phyloP scores from a whole-genome alignment of 2,113 vertebrate genomes.

The Pipa parva region DNA sequence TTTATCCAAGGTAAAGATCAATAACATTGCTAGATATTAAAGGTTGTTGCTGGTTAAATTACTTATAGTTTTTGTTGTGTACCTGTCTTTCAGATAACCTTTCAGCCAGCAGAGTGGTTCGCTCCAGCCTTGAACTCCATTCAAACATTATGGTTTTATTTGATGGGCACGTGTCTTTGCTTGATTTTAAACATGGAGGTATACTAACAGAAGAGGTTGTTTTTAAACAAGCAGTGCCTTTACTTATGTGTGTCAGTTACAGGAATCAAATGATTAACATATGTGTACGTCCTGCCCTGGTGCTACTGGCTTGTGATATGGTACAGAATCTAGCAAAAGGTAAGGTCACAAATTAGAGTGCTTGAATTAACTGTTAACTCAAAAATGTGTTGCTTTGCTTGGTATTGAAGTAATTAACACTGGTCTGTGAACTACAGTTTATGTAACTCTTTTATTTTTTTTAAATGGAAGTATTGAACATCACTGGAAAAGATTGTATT shows the following conservation, averaged over 20 bases:
- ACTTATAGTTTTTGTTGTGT: too few relatives aligned
- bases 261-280: conserved; percentile 86
- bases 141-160: conserved; percentile 70
- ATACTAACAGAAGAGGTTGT: conserved; percentile 61
- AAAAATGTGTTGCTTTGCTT: too few relatives aligned
- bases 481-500: too few relatives aligned
- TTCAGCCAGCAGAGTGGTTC: conserved; percentile 67
- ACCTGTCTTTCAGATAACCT: conserved; percentile 63
- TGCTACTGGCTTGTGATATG: conserved; percentile 73
- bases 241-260: conserved; percentile 83
- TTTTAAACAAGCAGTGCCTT: conserved; percentile 61
- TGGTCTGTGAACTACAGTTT: too few relatives aligned
- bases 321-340: conserved; percentile 71
- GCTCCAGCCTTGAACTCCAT: conserved; percentile 73
- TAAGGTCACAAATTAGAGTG: too few relatives aligned
- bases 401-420: too few relatives aligned
- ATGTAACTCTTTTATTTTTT: too few relatives aligned
- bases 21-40: too few relatives aligned
- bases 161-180: conserved; percentile 39
- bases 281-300: conserved; percentile 78
- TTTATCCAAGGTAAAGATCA: too few relatives aligned
- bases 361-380: too few relatives aligned
- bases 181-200: conserved; percentile 35
- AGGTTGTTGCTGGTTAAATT: too few relatives aligned
- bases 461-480: too few relatives aligned